These are phyloP conservation scores for Rhegmatorhina hoffmannsi DNA, from an alignment of 2,113 vertebrate genomes.

Conservation along the genomic window DNA sequence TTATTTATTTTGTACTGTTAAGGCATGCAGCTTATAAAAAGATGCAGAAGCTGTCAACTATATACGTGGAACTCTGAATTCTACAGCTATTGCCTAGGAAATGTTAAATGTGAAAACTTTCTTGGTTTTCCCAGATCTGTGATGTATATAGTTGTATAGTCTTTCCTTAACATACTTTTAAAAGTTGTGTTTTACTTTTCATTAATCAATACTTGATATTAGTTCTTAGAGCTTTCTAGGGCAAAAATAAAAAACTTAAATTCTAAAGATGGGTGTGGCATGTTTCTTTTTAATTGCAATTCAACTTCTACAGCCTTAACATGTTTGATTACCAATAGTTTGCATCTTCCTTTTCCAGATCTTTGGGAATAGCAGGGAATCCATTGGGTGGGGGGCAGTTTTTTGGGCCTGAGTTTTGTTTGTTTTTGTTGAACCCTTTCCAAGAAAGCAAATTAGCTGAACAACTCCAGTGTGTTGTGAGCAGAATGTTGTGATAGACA, in stretches of 20 bases:
- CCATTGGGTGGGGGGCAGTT: not conserved
- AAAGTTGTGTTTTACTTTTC: constrained; percentile 74
- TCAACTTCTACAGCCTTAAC: not conserved
- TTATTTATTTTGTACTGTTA: constrained; percentile 71
- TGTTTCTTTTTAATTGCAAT: constrained; percentile 29
- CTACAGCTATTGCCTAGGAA: constrained; percentile 37
- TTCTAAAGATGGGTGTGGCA: constrained; percentile 41
- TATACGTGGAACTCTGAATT: constrained; percentile 37
- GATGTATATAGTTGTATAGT: constrained; percentile 79
- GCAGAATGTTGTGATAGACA: rapidly evolving
- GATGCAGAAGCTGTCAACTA: constrained; percentile 37
- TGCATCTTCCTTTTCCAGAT: not conserved
- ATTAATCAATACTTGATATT: constrained; percentile 73
- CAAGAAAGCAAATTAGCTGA: not conserved
- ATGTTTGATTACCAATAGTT: not conserved
- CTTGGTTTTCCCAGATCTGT: constrained; percentile 54
- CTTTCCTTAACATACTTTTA: constrained; percentile 68
- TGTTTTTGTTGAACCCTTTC: not conserved
- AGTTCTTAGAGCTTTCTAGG: constrained; percentile 86
- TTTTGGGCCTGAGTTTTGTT: not conserved
- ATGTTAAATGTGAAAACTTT: not conserved
- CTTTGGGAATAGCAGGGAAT: not conserved
- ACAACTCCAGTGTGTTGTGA: not conserved
- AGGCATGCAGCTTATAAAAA: constrained; percentile 55
- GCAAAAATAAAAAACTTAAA: constrained; percentile 77